These are phyloP conservation scores for Anarhynchus alexandrinus DNA, from an alignment of 2,113 vertebrate species.

Conservation along the genomic window DNA sequence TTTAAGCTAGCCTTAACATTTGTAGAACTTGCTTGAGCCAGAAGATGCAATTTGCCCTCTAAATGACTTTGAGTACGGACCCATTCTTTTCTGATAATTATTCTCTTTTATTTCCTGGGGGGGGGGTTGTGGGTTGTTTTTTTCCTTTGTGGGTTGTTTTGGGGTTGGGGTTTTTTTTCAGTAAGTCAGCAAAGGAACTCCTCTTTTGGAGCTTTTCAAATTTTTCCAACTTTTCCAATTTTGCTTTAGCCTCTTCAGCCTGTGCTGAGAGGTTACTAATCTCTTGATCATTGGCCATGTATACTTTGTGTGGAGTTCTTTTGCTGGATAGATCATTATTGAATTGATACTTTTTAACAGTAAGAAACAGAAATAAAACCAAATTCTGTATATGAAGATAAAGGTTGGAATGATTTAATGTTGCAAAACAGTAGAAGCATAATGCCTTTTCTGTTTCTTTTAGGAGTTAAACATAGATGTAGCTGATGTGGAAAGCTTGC, in stretches of 20 bases:
- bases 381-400: neutral
- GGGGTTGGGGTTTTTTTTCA: neutral
- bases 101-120: neutral
- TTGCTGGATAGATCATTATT: neutral
- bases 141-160: neutral
- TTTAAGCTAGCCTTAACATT: neutral
- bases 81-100: neutral
- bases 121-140: too few species aligned
- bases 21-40: neutral
- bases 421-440: neutral
- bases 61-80: neutral
- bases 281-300: neutral
- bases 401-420: neutral
- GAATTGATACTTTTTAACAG: neutral
- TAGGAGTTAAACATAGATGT: conserved; percentile 99
- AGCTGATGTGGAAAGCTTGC: conserved; percentile 98
- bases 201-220: neutral
- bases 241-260: neutral
- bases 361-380: neutral
- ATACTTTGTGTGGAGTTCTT: neutral
- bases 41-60: neutral
- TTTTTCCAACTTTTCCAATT: neutral
- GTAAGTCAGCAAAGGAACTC: neutral
- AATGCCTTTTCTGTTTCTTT: conserved; percentile 49
- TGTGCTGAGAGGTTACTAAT: neutral